A percentile compares a stretch with the other conserved stretches of the same genome.
Conservation (phyloP, 1,140 invertebrate genomes). For the Eupristina koningsbergeri region DNA sequence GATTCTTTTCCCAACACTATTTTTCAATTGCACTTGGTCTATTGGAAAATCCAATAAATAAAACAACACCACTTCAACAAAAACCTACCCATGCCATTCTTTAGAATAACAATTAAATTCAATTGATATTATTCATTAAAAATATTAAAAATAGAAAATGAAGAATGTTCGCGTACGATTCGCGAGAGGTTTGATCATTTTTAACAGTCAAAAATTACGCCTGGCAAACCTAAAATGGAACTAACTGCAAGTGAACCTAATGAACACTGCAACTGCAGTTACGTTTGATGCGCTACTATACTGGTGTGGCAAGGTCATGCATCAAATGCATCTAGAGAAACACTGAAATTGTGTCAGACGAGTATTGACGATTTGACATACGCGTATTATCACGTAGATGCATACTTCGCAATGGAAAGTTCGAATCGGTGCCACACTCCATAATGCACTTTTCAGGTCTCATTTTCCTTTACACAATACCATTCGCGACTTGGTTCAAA, state of each 20-base stretch:
- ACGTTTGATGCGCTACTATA: conserved; percentile 39
- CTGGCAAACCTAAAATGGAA: conserved; percentile 32
- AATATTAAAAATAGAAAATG: too few species aligned
- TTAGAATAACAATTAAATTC: too few species aligned
- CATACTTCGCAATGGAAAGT: neutral
- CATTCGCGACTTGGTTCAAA: neutral
- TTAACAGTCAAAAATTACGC: neutral
- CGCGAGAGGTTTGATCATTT: neutral
- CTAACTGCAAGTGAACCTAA: too few species aligned
- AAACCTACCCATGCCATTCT: too few species aligned
- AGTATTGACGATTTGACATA: neutral
- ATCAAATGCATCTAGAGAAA: conserved; percentile 12
- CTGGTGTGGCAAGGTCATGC: conserved; percentile 39
- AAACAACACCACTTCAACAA: too few species aligned
- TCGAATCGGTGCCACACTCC: neutral
- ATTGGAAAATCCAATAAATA: too few species aligned
- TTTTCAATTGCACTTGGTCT: too few species aligned
- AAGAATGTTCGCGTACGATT: too few species aligned
- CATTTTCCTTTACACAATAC: neutral
- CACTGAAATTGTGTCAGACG: conserved; percentile 7
- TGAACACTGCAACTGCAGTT: neutral
- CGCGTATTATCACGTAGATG: neutral
- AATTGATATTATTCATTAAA: too few species aligned
- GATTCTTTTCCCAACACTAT: neutral
- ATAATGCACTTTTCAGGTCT: neutral